phyloP scores from a whole-genome alignment of 2,113 vertebrate species.

The Taurulus bubalis region DNA sequence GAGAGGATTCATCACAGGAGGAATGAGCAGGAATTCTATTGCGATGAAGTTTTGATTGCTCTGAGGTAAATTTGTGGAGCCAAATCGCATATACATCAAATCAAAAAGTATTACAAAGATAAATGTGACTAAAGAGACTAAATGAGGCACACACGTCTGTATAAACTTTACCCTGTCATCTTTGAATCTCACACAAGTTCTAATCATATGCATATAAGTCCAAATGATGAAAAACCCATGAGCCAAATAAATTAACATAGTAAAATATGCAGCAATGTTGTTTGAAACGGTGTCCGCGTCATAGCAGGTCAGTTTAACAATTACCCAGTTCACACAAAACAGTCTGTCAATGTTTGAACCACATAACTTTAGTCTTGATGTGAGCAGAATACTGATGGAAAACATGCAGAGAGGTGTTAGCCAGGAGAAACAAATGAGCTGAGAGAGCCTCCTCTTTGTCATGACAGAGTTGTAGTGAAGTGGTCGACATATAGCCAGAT shows the following conservation, averaged over 20 bases:
- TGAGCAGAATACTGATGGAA: not conserved
- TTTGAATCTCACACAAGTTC: constrained; percentile 28
- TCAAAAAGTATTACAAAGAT: constrained; percentile 35
- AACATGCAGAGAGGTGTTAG: constrained; percentile 4
- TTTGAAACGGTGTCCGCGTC: constrained; percentile 8
- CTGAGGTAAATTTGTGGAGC: constrained; percentile 28
- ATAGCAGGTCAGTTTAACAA: constrained; percentile 52
- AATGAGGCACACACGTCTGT: constrained; percentile 67
- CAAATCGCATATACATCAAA: constrained; percentile 59
- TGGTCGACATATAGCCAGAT: constrained; percentile 58
- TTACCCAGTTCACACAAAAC: constrained; percentile 57
- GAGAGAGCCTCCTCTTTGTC: constrained; percentile 37
- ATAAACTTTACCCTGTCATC: constrained; percentile 52
- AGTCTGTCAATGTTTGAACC: constrained; percentile 33
- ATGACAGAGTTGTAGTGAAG: constrained; percentile 53
- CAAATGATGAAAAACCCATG: constrained; percentile 60
- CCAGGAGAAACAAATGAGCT: constrained; percentile 54
- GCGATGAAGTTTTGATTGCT: constrained; percentile 55
- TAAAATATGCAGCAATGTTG: not conserved
- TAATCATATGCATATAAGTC: constrained; percentile 57
- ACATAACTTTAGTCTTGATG: constrained; percentile 41
- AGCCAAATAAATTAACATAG: constrained; percentile 5
- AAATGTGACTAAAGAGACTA: constrained; percentile 45
- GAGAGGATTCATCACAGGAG: constrained; percentile 53
- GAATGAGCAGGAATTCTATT: constrained; percentile 56